Evolutionary conservation across 2,797 vertebrate species (phyloP).

Genomic region (Chanos chanos): DNA sequence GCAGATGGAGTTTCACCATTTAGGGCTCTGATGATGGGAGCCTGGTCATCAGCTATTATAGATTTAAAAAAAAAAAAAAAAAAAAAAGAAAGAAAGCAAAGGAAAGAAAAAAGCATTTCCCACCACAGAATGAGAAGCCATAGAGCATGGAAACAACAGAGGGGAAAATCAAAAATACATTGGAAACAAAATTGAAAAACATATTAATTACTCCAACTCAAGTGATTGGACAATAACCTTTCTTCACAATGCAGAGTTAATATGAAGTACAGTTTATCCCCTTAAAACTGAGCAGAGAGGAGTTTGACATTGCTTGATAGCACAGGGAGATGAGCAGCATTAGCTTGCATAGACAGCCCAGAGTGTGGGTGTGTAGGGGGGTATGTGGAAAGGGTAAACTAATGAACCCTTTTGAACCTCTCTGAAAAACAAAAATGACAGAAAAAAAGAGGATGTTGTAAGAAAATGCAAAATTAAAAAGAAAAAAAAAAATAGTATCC

Average conservation of each 20-base stretch:
- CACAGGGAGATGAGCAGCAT: conserved; percentile 34
- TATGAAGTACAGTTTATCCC: conserved; percentile 22
- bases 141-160: conserved; percentile 16
- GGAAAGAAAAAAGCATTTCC: not conserved
- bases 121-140: no score
- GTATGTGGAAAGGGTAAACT: conserved; percentile 12
- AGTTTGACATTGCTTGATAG: not conserved
- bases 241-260: conserved; percentile 14
- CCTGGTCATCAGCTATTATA: conserved; percentile 1
- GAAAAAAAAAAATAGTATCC: not conserved
- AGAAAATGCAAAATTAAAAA: not conserved
- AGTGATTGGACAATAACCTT: conserved; percentile 39
- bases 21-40: not conserved
- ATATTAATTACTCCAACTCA: conserved; percentile 31
- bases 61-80: not conserved
- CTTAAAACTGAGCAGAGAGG: conserved; percentile 36
- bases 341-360: conserved; percentile 53
- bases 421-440: no score
- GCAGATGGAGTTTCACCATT: not conserved
- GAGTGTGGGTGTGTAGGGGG: conserved; percentile 5
- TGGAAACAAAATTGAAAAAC: conserved; percentile 26
- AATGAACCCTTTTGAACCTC: no score
- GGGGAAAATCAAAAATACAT: conserved; percentile 26
- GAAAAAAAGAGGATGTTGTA: not conserved
- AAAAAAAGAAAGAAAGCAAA: not conserved